Percentiles rank a stretch among this genome's conserved stretches.
These are phyloP conservation scores for Muricea muricata DNA, from an alignment of 92 coral and sea anemone species.

Conservation along the genomic window DNA sequence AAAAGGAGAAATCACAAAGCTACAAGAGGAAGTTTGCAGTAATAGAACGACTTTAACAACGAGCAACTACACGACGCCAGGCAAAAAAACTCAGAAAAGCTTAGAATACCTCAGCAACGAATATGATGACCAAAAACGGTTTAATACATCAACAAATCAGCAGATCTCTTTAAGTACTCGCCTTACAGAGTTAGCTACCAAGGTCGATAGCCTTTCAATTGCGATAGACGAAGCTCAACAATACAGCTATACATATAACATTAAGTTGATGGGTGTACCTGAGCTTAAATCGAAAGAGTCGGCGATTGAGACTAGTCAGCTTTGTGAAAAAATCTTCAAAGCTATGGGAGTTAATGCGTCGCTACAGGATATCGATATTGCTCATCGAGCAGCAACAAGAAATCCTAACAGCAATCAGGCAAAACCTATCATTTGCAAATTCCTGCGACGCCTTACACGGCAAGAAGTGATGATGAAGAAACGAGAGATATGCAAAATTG, in stretches of 20 bases:
- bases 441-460: constrained; percentile 24
- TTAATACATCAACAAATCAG: not conserved
- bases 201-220: not conserved
- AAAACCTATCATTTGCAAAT: constrained; percentile 54
- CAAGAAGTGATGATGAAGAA: constrained; percentile 20
- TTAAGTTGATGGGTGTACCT: not conserved
- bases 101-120: not conserved
- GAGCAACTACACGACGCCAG: not conserved
- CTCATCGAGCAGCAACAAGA: constrained; percentile 35
- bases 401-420: not conserved
- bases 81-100: not conserved
- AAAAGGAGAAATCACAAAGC: not conserved
- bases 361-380: constrained; percentile 40
- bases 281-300: constrained; percentile 31
- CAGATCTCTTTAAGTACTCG: not conserved
- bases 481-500: constrained; percentile 8
- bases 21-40: not conserved
- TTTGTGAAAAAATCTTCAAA: constrained; percentile 34
- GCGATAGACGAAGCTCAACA: not conserved
- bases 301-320: constrained; percentile 18
- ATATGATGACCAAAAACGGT: not conserved
- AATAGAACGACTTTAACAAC: not conserved
- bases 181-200: not conserved
- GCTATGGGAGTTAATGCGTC: constrained; percentile 42
- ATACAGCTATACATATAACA: not conserved